Percentiles rank a stretch among this genome's conserved stretches.
Evolutionary conservation across 2,113 vertebrate species (phyloP).

Genomic region (Polypterus senegalus): DNA sequence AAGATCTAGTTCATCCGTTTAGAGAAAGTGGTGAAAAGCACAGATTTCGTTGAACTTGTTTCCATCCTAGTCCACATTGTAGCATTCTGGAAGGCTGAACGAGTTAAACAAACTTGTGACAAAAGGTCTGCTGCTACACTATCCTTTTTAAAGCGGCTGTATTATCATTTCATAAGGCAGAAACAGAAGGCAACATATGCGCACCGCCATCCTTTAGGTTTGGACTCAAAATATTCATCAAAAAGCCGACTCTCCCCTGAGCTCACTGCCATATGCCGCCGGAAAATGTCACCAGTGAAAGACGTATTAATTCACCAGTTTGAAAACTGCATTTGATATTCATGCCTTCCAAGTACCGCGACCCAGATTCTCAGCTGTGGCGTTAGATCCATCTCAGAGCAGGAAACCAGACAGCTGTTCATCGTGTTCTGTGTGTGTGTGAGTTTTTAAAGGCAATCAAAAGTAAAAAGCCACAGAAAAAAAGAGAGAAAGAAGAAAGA

Average conservation of each 20-base stretch:
- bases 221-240: slow-evolving; percentile 86
- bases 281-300: slow-evolving; percentile 98
- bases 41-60: not conserved
- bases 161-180: slow-evolving; percentile 88
- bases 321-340: slow-evolving; percentile 87
- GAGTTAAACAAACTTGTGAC: slow-evolving; percentile 21
- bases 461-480: slow-evolving; percentile 35
- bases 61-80: not conserved
- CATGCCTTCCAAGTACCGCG: slow-evolving; percentile 78
- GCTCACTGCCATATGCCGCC: slow-evolving; percentile 81
- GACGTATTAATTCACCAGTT: slow-evolving; percentile 89
- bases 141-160: slow-evolving; percentile 49
- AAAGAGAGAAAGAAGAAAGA: slow-evolving; percentile 58
- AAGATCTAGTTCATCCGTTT: no score
- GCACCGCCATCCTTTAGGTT: slow-evolving; percentile 69
- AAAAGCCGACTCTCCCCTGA: slow-evolving; percentile 88
- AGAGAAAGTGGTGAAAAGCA: no score
- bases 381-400: slow-evolving; percentile 65
- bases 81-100: not conserved
- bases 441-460: slow-evolving; percentile 63
- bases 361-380: slow-evolving; percentile 64
- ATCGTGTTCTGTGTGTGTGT: slow-evolving; percentile 48
- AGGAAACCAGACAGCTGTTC: slow-evolving; percentile 73
- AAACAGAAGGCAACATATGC: slow-evolving; percentile 86
- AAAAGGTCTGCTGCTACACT: slow-evolving; percentile 31